These are phyloP conservation scores for Thysanoteuthis rhombus DNA, from an alignment of 2,888 invertebrate species.

Conservation along the genomic window DNA sequence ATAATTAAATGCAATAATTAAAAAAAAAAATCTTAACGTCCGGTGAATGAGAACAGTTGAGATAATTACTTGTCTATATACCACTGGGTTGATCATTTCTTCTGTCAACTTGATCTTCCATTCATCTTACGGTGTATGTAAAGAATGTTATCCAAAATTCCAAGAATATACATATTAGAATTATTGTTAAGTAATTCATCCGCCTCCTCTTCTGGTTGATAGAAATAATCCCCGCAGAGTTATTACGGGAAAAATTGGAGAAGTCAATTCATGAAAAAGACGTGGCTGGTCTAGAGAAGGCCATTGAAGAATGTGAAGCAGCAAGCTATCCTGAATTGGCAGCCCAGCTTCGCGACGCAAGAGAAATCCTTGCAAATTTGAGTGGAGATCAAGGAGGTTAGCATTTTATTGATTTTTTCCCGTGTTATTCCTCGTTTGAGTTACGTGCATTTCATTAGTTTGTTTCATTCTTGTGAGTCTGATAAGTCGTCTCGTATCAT, in stretches of 20 bases:
- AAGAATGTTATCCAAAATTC: too few relatives aligned
- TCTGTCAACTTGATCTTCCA: too few relatives aligned
- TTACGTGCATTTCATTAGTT: too few relatives aligned
- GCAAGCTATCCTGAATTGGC: neutral
- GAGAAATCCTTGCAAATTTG: neutral
- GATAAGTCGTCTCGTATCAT: too few relatives aligned
- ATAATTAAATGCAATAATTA: too few relatives aligned
- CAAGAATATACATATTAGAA: too few relatives aligned
- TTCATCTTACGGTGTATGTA: too few relatives aligned
- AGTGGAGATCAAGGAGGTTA: neutral
- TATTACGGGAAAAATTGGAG: neutral
- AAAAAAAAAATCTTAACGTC: too few relatives aligned
- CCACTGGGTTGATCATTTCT: too few relatives aligned
- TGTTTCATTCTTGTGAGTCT: too few relatives aligned
- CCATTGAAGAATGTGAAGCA: constrained; percentile 13
- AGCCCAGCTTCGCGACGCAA: neutral
- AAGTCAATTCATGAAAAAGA: neutral
- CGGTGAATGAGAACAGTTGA: too few relatives aligned
- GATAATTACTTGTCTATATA: too few relatives aligned
- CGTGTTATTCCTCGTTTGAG: neutral
- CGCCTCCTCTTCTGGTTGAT: neutral
- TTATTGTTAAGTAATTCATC: neutral
- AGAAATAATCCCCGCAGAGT: neutral
- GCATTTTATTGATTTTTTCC: neutral
- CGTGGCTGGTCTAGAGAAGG: neutral